Evolutionary conservation across 2,113 vertebrate genomes (phyloP).

Genomic region (Phylloscopus trochiloides): DNA sequence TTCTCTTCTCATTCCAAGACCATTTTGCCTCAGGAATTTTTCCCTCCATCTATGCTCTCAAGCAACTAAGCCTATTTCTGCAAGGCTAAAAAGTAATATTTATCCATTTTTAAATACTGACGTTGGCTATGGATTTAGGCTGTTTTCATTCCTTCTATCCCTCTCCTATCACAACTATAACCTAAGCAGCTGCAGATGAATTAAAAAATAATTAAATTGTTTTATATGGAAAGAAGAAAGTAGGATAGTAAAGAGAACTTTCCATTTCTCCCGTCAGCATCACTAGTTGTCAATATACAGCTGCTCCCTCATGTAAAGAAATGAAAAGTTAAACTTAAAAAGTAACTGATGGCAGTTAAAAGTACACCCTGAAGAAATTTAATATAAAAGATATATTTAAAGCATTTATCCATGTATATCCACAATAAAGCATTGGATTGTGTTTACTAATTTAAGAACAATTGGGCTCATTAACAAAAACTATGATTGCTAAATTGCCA

Average conservation of each 20-base stretch:
- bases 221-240: not conserved
- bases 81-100: constrained; percentile 7
- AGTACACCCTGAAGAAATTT: not conserved
- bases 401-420: not conserved
- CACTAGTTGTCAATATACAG: not conserved
- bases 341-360: not conserved
- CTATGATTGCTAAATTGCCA: not conserved
- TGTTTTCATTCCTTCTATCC: not conserved
- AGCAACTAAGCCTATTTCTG: not conserved
- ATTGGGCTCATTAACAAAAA: not conserved
- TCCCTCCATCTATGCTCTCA: not conserved
- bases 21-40: constrained; percentile 27
- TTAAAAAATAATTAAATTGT: constrained; percentile 59
- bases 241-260: not conserved
- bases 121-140: not conserved
- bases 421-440: not conserved
- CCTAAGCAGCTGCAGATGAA: constrained; percentile 51
- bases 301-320: constrained; percentile 8
- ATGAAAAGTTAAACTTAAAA: constrained; percentile 31
- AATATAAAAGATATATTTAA: not conserved
- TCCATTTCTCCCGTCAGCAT: constrained; percentile 7
- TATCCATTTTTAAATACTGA: constrained; percentile 55
- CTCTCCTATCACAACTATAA: not conserved
- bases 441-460: constrained; percentile 14
- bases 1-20: constrained; percentile 23